Evolutionary conservation across 1,140 invertebrate genomes (phyloP).

Genomic region (Lutraria rhynchaena): DNA sequence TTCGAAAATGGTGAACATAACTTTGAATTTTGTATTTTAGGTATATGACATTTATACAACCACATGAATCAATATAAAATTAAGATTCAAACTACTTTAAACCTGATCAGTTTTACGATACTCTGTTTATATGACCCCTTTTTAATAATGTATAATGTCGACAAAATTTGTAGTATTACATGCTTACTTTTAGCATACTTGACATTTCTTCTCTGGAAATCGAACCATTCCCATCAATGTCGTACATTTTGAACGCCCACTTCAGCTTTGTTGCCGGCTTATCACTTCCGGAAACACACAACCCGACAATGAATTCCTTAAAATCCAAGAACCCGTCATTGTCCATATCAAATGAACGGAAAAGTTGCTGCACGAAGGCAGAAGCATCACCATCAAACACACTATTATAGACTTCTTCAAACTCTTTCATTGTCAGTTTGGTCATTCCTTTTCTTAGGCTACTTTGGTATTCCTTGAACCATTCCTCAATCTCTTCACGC

Average conservation of each 20-base stretch:
- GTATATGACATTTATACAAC: too few relatives aligned
- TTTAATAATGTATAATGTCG: too few relatives aligned
- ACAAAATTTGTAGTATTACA: too few relatives aligned
- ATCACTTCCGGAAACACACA: constrained; percentile 84
- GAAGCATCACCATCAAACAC: constrained; percentile 69
- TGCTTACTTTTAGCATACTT: constrained; percentile 69
- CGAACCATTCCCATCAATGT: constrained; percentile 92
- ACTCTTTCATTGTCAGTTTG: constrained; percentile 55
- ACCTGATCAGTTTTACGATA: too few relatives aligned
- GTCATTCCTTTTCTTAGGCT: constrained; percentile 43
- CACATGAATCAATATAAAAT: too few relatives aligned
- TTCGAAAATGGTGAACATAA: too few relatives aligned
- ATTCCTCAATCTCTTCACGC: constrained; percentile 98
- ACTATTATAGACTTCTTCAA: constrained; percentile 66
- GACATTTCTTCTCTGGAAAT: constrained; percentile 86
- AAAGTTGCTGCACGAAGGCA: constrained; percentile 67
- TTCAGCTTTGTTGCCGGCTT: constrained; percentile 93
- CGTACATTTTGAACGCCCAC: constrained; percentile 96
- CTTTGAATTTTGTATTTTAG: too few relatives aligned
- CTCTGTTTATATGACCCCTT: too few relatives aligned
- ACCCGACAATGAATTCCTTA: constrained; percentile 72
- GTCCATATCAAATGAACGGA: constrained; percentile 72
- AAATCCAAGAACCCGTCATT: constrained; percentile 71
- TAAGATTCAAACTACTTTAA: too few relatives aligned
- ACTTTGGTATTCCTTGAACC: constrained; percentile 97